Conservation (phyloP, 2,113 vertebrate species). For the Budorcas taxicolor region DNA sequence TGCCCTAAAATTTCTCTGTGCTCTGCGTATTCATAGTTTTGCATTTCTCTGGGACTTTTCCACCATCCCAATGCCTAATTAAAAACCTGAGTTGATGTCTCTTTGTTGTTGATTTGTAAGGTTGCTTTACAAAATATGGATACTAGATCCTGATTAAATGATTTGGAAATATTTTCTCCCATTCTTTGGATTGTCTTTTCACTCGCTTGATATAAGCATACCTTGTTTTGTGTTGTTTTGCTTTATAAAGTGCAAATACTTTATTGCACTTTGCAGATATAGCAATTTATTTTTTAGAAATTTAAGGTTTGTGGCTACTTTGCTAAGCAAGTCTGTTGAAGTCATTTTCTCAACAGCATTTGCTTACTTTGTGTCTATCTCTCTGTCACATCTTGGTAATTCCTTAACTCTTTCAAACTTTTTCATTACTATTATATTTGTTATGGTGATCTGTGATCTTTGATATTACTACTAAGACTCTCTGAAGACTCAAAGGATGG, state of each 20-base stretch:
- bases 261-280: background rate
- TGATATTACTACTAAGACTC: background rate
- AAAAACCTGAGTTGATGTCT: background rate
- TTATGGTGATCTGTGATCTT: background rate
- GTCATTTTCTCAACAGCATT: background rate
- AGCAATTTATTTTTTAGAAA: background rate
- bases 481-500: background rate
- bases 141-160: background rate
- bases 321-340: background rate
- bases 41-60: background rate
- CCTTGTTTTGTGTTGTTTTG: background rate
- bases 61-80: background rate
- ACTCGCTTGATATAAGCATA: background rate
- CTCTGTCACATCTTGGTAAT: background rate
- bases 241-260: background rate
- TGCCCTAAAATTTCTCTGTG: background rate
- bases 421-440: background rate
- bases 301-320: background rate
- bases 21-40: background rate
- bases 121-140: background rate
- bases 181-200: background rate
- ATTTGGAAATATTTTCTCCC: background rate
- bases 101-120: background rate
- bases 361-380: background rate
- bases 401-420: background rate